Evolutionary conservation across 2,113 vertebrate genomes (phyloP), one percentile per base, ranked within the genome.

Genomic region (Tupaia chinensis): DNA sequence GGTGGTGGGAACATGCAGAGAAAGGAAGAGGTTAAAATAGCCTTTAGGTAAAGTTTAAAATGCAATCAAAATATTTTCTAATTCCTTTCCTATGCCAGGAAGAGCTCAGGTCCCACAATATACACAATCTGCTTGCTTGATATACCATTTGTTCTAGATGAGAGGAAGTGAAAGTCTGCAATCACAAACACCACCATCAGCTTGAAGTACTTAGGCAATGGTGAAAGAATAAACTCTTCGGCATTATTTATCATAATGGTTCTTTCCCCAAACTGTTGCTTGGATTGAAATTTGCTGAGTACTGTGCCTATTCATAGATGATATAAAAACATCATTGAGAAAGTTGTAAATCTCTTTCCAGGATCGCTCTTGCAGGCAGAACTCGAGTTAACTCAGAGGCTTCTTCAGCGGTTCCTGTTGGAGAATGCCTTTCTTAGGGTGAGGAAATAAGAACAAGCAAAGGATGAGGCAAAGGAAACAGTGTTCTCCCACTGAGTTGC

Each of bases 1-100:
- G 44, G 84, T 32, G n/a, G 82, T 60, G 56, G 84, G 87, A 12
- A 61, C 9, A 20, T 34, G 5, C 32, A 27, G 29, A 82, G 73
- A 93, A 22, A 95, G 20, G 13, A 91, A 95, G 77, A 85, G 22
- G 80, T 92, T 96, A 82, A 86, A 73, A 70, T 20, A 88, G 27
- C 54, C 32, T 20, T 17, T 1, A 70, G 76, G 25, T 19, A 22
- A 92, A 85, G 20, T 65, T 66, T 63, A 63, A 93, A 95, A 73
- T 27, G 20, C 13, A 93, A 22, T 7, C 20, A 63, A 70, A 60
- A 84, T 56, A 68, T 91, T 78, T 80, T 80, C 76, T 89, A 76
- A 73, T 12, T 83, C 34, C n/a, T 94, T 80, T 69, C 15, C 32
- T 81, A 86, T 65, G 32, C 32, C 70, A 53, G 60, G 77, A 79